Evolutionary conservation across 2,888 invertebrate genomes (phyloP).

Genomic region (Lepeophtheirus nordmannii): DNA sequence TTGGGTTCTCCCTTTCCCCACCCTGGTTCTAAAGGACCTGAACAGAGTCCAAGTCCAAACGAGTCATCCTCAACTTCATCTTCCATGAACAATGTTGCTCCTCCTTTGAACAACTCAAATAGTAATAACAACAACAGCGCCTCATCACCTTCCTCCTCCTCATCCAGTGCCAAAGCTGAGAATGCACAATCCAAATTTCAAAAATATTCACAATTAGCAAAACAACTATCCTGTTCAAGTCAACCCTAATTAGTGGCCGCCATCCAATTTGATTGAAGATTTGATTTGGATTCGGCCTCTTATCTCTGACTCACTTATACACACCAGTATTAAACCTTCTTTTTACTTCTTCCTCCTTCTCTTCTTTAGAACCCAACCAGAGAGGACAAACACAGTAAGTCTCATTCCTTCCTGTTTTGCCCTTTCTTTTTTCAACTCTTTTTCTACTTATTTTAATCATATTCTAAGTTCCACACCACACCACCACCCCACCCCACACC

Average conservation of each 20-base stretch:
- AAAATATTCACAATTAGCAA: conserved; percentile 94
- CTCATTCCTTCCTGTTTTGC: too few relatives aligned
- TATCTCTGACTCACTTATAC: too few relatives aligned
- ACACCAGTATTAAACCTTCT: too few relatives aligned
- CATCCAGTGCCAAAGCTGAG: conserved; percentile 44
- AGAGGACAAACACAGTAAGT: too few relatives aligned
- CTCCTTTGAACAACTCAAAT: neutral
- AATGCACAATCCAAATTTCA: conserved; percentile 92
- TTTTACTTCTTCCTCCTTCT: too few relatives aligned
- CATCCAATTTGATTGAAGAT: too few relatives aligned
- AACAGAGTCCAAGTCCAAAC: neutral
- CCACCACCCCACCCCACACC: too few relatives aligned
- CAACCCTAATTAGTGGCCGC: conserved; percentile 7
- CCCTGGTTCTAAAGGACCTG: neutral
- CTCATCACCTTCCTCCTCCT: neutral
- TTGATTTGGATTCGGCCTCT: too few relatives aligned
- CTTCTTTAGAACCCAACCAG: too few relatives aligned
- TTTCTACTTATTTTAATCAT: too few relatives aligned
- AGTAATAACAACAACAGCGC: neutral
- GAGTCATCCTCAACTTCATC: conserved; percentile 27
- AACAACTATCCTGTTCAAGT: conserved; percentile 57
- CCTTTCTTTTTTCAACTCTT: too few relatives aligned
- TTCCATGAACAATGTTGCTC: conserved; percentile 20
- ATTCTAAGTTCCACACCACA: too few relatives aligned
- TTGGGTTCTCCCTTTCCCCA: neutral